Conservation (phyloP, 2,888 invertebrate genomes). For the Gryllus longicercus region DNA sequence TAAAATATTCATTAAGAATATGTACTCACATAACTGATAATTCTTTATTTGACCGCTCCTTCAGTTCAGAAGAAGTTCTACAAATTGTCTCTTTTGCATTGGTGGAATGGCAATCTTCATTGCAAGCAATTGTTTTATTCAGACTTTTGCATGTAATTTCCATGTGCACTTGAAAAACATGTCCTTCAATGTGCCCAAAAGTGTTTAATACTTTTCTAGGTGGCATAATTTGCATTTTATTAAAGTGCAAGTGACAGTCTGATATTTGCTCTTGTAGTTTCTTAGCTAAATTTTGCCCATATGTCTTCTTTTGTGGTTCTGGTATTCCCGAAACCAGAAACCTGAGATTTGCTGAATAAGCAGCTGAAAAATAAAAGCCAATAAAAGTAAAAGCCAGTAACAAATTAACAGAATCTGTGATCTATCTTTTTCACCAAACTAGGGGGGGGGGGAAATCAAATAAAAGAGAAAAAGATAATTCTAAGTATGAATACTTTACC, state of each 20-base stretch:
- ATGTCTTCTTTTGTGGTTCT: neutral
- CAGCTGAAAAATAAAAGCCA: neutral
- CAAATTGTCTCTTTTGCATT: neutral
- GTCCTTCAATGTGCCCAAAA: neutral
- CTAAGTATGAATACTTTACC: neutral
- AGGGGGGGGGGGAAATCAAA: too few species aligned
- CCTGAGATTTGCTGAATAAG: neutral
- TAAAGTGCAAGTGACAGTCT: neutral
- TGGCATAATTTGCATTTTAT: neutral
- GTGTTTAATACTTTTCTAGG: neutral
- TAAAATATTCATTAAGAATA: too few species aligned
- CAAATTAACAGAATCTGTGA: neutral
- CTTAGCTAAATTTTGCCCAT: neutral
- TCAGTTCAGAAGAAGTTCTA: neutral
- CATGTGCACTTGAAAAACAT: neutral
- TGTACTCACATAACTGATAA: neutral
- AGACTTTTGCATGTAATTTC: slow-evolving; percentile 1
- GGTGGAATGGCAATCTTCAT: neutral
- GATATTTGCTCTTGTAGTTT: neutral
- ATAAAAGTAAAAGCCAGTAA: neutral
- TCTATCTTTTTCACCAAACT: too few species aligned
- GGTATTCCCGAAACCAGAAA: neutral
- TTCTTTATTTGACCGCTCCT: neutral
- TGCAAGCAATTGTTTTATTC: neutral
- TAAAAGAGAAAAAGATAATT: too few species aligned